Evolutionary conservation across 2,888 invertebrate species (phyloP), one percentile per base, ranked within the genome.

Genomic region (Parapristionchus giblindavisi): DNA sequence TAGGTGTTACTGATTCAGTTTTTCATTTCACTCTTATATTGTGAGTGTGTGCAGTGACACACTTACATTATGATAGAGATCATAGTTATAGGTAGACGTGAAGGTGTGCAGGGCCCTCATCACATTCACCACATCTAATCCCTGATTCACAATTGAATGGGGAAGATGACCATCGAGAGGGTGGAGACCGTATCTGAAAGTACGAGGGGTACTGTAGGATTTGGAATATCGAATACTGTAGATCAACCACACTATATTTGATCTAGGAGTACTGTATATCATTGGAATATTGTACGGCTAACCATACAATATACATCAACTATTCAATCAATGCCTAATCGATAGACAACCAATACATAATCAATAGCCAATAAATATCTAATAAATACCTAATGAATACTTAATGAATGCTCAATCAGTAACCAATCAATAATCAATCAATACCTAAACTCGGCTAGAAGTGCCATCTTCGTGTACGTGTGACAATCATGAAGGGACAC

Each of bases 401-500:
- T n/a, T n/a, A n/a, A n/a, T n/a, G n/a, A n/a, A n/a, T n/a, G n/a
- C n/a, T 48, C 17, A 80, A 54, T 8, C 75, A 36, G 14, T 81
- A 43, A 84, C 73, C 75, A n/a, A n/a, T n/a, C n/a, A n/a, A n/a
- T n/a, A n/a, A n/a, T n/a, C n/a, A n/a, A n/a, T n/a, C n/a, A n/a
- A 65, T 77, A 86, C 77, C 85, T 80, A n/a, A 76, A 72, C 51
- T 78, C 91, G 0, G 96, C 98, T 89, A 98, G 91, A 88, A 93
- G 93, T 77, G 96, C 92, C 98, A 99, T 99, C 90, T 95, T 94
- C 27, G 94, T 93, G 88, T 99, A 99, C 0, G 95, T 96, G 89
- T 93, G 94, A 95, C 97, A 98, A 89, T 99, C 96, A 83, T 98
- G 96, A 61, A 97, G 90, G 8, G 97, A 96, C 40, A 99, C 95